Conservation (phyloP, 2,113 vertebrate genomes). For the Ginglymostoma cirratum region DNA sequence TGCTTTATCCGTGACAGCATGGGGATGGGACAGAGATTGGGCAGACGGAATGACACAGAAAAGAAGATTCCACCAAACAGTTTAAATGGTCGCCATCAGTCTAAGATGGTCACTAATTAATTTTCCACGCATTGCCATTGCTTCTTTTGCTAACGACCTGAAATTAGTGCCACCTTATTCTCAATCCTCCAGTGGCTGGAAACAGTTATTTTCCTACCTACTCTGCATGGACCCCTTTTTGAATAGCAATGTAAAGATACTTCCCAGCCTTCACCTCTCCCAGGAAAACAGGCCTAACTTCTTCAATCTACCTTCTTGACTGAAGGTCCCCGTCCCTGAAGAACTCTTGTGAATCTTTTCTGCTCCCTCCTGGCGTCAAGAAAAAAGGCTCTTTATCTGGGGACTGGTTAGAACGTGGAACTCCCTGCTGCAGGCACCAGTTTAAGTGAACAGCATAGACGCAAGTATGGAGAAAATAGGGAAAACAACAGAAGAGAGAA, state of each 20-base stretch:
- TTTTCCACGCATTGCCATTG: background rate
- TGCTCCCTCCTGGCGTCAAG: too few species aligned
- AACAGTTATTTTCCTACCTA: background rate
- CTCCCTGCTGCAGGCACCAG: background rate
- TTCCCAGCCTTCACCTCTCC: background rate
- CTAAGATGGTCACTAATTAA: background rate
- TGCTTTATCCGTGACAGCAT: background rate
- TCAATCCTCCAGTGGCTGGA: background rate
- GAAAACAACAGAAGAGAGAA: background rate
- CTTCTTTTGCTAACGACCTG: background rate
- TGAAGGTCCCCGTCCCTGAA: background rate
- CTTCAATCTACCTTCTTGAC: background rate
- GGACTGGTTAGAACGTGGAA: background rate
- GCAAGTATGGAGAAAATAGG: background rate
- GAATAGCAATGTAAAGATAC: background rate
- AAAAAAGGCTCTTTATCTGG: background rate
- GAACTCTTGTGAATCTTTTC: background rate
- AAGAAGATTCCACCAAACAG: background rate
- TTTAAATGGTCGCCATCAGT: background rate
- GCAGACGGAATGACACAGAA: background rate
- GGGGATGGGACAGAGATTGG: background rate
- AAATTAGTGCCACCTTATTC: background rate
- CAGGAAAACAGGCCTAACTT: background rate
- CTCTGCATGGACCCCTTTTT: background rate
- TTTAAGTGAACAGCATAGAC: background rate